Evolutionary conservation across 2,113 vertebrate species (phyloP).

Genomic region (Empidonax alnorum): DNA sequence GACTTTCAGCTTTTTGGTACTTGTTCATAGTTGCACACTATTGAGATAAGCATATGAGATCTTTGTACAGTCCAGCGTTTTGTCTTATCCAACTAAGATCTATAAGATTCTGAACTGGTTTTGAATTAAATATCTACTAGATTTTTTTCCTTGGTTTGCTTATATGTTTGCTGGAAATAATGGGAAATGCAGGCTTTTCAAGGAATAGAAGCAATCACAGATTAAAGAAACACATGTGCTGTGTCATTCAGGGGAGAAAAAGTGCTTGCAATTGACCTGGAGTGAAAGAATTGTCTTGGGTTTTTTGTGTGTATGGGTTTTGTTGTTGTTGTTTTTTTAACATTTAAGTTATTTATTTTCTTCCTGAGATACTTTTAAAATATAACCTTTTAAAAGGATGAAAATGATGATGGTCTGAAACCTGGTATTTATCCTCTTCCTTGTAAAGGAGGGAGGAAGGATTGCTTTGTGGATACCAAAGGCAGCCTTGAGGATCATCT

Average conservation of each 20-base stretch:
- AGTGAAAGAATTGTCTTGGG: background rate
- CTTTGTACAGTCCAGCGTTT: background rate
- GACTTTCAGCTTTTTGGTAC: background rate
- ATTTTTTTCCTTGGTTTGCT: background rate
- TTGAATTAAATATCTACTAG: background rate
- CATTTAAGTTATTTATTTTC: background rate
- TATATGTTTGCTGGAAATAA: background rate
- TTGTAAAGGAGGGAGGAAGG: background rate
- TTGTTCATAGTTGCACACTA: background rate
- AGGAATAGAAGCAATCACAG: background rate
- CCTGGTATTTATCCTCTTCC: background rate
- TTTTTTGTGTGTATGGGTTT: background rate
- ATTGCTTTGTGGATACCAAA: background rate
- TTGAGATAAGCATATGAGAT: background rate
- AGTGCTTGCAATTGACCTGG: background rate
- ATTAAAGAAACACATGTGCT: background rate
- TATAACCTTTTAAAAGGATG: background rate
- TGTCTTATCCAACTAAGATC: background rate
- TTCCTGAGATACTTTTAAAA: background rate
- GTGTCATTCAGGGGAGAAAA: background rate
- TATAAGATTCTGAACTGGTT: background rate
- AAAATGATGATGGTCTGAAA: background rate
- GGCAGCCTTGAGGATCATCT: background rate
- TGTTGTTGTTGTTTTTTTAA: background rate
- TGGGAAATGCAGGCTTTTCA: background rate